Percentiles rank a stretch among this genome's conserved stretches.
Evolutionary conservation across 2,888 invertebrate species (phyloP).

Genomic region (Metacarcinus magister): DNA sequence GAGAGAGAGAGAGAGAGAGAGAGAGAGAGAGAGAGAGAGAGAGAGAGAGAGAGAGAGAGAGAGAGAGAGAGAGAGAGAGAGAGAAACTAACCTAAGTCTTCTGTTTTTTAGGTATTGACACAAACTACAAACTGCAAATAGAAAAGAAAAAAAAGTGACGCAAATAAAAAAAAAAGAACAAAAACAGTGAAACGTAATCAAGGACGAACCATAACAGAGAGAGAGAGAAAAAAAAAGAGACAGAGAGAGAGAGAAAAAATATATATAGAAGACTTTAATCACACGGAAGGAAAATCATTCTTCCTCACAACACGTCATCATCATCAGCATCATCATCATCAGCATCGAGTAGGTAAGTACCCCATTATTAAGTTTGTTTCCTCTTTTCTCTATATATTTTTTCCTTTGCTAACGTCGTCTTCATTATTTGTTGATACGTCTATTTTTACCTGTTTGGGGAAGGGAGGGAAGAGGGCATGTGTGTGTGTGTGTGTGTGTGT

Average conservation of each 20-base stretch:
- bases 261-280: background rate
- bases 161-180: background rate
- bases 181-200: background rate
- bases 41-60: constrained; percentile 26
- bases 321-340: background rate
- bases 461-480: background rate
- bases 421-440: background rate
- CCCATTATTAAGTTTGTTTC: background rate
- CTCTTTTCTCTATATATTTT: background rate
- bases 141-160: background rate
- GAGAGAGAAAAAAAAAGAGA: background rate
- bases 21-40: background rate
- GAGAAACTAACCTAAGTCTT: background rate
- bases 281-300: no score
- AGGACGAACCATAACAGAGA: background rate
- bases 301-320: background rate
- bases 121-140: background rate
- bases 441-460: background rate
- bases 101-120: background rate
- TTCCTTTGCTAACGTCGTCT: background rate
- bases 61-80: constrained; percentile 26
- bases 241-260: background rate
- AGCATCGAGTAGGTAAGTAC: background rate
- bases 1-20: background rate
- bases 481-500: no score